phyloP scores from a whole-genome alignment of 2,797 vertebrate genomes.

The Eremophila alpestris region DNA sequence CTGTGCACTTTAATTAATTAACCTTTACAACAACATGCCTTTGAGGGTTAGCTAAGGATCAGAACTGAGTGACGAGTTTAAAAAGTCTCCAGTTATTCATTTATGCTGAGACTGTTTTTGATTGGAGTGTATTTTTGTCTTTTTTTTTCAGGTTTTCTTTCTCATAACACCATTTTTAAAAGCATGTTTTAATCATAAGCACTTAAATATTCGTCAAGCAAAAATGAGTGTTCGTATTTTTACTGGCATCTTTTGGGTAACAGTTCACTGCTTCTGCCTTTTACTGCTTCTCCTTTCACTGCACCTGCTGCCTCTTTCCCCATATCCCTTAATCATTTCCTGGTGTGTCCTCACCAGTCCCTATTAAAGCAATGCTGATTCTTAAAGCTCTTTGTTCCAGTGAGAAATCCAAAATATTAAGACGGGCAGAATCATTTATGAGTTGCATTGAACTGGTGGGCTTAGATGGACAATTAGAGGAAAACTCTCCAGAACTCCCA shows the following conservation, averaged over 20 bases:
- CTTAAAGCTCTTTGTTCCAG: not conserved
- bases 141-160: not conserved
- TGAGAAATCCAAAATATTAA: not conserved
- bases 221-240: not conserved
- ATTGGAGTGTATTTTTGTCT: not conserved
- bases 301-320: not conserved
- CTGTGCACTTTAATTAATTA: slow-evolving; percentile 63
- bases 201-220: not conserved
- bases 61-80: slow-evolving; percentile 14
- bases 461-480: not conserved
- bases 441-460: not conserved
- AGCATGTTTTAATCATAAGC: slow-evolving; percentile 9
- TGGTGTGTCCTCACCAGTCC: not conserved
- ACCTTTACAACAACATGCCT: slow-evolving; percentile 49
- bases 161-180: not conserved
- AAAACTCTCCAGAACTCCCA: not conserved
- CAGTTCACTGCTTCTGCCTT: not conserved
- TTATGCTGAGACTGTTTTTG: not conserved
- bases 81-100: slow-evolving; percentile 17
- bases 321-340: not conserved
- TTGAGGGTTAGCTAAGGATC: slow-evolving; percentile 24
- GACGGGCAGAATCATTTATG: not conserved
- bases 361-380: not conserved
- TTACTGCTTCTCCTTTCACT: not conserved
- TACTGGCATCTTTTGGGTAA: not conserved